Evolutionary conservation across 2,888 invertebrate genomes (phyloP).

Genomic region (Stenolophus ochropezus): DNA sequence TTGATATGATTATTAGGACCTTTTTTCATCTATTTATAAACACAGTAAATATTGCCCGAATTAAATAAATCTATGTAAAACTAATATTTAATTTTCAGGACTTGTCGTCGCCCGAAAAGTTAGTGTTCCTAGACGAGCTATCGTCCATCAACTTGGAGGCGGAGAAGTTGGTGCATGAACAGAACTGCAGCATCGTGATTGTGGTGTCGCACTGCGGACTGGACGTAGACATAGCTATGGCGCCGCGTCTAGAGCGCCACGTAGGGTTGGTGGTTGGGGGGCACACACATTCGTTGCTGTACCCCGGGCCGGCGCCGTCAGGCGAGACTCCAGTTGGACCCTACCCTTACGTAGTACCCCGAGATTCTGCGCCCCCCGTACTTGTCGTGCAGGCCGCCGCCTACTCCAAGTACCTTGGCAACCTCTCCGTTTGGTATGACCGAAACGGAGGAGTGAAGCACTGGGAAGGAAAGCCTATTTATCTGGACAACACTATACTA

Average conservation of each 20-base stretch:
- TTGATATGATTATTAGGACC: no score
- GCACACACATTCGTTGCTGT: constrained; percentile 88
- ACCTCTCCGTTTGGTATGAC: constrained; percentile 83
- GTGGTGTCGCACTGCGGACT: constrained; percentile 90
- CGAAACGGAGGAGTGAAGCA: constrained; percentile 78
- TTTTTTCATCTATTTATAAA: no score
- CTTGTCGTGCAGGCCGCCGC: constrained; percentile 84
- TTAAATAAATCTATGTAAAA: no score
- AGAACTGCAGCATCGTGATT: constrained; percentile 85
- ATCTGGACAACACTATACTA: constrained; percentile 77
- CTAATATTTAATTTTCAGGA: no score
- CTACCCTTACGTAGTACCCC: constrained; percentile 84
- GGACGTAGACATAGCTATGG: constrained; percentile 80
- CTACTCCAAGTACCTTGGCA: constrained; percentile 86
- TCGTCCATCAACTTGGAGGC: constrained; percentile 82
- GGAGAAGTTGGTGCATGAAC: constrained; percentile 73
- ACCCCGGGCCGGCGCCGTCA: constrained; percentile 75
- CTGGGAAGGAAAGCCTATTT: constrained; percentile 86
- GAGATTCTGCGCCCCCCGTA: constrained; percentile 76
- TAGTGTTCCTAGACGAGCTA: constrained; percentile 83
- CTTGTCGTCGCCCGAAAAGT: constrained; percentile 79
- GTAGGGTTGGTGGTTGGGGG: constrained; percentile 91
- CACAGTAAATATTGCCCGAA: no score
- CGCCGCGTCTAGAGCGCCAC: constrained; percentile 78
- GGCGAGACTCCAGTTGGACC: constrained; percentile 77